Percentiles rank a stretch among this genome's conserved stretches.
These are phyloP conservation scores for Steatornis caripensis DNA, from an alignment of 2,113 vertebrate species.

Conservation along the genomic window DNA sequence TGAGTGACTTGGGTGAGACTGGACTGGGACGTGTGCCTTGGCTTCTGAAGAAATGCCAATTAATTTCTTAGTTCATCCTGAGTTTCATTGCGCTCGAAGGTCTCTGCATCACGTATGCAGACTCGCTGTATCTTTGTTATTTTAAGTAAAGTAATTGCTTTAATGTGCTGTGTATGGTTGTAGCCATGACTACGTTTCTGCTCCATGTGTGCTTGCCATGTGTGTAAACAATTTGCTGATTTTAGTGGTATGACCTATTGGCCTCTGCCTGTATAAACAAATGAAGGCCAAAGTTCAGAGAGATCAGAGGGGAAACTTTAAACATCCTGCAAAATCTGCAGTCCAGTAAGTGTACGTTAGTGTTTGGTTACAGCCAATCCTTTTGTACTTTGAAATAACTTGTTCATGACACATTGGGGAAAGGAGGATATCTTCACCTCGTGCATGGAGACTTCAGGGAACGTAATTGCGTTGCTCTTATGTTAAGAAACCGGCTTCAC, in stretches of 20 bases:
- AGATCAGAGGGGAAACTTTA: slow-evolving; percentile 59
- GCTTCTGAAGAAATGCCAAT: neutral
- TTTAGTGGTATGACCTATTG: slow-evolving; percentile 40
- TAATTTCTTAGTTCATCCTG: neutral
- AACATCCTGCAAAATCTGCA: slow-evolving; percentile 34
- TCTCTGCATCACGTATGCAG: neutral
- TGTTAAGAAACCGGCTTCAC: neutral
- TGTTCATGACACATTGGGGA: neutral
- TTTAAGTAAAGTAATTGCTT: neutral
- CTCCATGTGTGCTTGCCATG: slow-evolving; percentile 30
- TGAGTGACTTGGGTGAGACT: neutral
- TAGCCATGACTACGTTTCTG: neutral
- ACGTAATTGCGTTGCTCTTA: neutral
- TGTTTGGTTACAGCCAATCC: slow-evolving; percentile 33
- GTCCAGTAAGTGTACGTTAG: slow-evolving; percentile 27
- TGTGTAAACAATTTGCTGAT: slow-evolving; percentile 63
- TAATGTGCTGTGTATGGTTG: neutral
- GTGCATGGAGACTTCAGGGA: neutral
- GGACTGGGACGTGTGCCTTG: neutral
- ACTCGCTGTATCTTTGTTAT: neutral
- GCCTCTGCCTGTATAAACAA: slow-evolving; percentile 62
- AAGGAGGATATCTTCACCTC: neutral
- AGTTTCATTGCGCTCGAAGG: neutral
- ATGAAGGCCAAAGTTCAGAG: slow-evolving; percentile 68
- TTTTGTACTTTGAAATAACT: slow-evolving; percentile 30